Percentiles rank a stretch among this genome's conserved stretches.
These are phyloP conservation scores for Cynopterus sphinx DNA, from an alignment of 2,797 vertebrate species.

Conservation along the genomic window DNA sequence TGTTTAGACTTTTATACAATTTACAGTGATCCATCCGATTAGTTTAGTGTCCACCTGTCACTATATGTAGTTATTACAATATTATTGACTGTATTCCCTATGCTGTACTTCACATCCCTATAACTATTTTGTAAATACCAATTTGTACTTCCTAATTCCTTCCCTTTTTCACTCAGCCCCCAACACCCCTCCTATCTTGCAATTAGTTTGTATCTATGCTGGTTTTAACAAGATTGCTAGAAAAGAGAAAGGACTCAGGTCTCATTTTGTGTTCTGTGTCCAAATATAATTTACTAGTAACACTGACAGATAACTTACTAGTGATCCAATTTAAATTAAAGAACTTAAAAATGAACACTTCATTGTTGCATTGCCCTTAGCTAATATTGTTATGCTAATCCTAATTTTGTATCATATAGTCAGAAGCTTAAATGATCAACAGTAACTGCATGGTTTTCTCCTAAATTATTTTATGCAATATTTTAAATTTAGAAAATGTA, in stretches of 20 bases:
- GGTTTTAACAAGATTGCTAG: conserved; percentile 20
- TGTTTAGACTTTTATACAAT: too few species aligned
- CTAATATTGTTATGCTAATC: conserved; percentile 69
- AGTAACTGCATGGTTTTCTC: not conserved
- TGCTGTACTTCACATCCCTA: too few species aligned
- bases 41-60: too few species aligned
- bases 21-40: too few species aligned
- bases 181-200: too few species aligned
- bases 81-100: too few species aligned
- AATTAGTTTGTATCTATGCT: not conserved
- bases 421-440: conserved; percentile 49
- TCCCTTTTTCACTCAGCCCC: too few species aligned
- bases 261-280: not conserved
- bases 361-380: conserved; percentile 46
- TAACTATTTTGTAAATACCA: too few species aligned
- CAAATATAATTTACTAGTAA: not conserved
- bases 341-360: conserved; percentile 42
- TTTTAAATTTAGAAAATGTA: conserved; percentile 51
- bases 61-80: too few species aligned
- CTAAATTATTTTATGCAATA: conserved; percentile 31
- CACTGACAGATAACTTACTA: not conserved
- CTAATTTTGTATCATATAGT: conserved; percentile 28
- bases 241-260: not conserved
- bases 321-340: conserved; percentile 62
- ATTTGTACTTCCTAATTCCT: too few species aligned